Base-by-base conservation (phyloP, 2,113 vertebrate species). In the Crotalus horridus region DNA sequence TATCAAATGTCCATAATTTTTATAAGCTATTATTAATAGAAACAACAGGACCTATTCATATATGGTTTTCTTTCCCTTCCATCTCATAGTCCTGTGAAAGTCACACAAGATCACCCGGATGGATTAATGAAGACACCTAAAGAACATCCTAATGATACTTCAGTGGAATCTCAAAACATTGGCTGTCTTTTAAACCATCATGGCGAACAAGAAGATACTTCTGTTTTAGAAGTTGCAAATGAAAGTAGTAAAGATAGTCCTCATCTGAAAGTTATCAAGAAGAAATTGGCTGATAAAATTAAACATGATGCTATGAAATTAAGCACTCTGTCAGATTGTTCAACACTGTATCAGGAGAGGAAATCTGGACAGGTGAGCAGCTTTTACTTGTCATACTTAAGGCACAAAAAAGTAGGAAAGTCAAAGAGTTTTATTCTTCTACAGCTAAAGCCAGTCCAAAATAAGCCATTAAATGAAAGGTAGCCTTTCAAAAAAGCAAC, bases 331-430 rank as follows among this genome's bases (percentile, higher is more conserved):
- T 29, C 95, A 95, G 95, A 94, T 53, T 55, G 94, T 93, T 56
- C 92, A 46, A 20, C 95, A 69, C 91, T 95, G 88, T 92, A 92
- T 90, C 95, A 94, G 69, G 95, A 94, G n/a, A 94, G 55, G 91
- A 96, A 96, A 95, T 87, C 90, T 59, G 94, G 92, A 87, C 95
- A 96, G 91, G 98, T 98, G 97, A 97, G 97, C 95, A 39, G 55
- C 91, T 81, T 56, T 51, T 86, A 54, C 53, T 2, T 11, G 87
- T 5, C 3, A 93, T 91, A 56, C 89, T 92, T 81, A 58, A 88
- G 23, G 26, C 23, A 74, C 17, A 23, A 81, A 43, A 33, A 81
- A 81, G n/a, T 15, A 81, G 33, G 33, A 81, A 81, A 39, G 15
- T 39, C n/a, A 39, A n/a, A n/a, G 33, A 81, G 33, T 81, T 81